These are phyloP conservation scores for Eptatretus atami DNA, from an alignment of 2,797 vertebrate species.

Conservation along the genomic window DNA sequence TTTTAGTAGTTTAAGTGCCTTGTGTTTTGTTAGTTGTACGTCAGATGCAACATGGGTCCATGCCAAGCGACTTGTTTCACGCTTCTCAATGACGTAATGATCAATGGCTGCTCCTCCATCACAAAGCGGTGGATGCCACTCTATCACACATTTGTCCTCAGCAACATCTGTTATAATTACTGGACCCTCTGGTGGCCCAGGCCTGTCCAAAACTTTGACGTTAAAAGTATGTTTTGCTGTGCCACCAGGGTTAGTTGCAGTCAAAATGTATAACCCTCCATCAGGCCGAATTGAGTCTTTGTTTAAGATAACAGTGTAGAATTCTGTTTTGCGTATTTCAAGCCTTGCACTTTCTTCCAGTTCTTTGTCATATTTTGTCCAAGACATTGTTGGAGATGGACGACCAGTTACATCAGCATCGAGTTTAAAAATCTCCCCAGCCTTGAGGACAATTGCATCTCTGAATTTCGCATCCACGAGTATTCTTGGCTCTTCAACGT, in stretches of 20 bases:
- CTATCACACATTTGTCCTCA: slow-evolving; percentile 51
- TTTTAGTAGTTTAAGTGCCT: slow-evolving; percentile 68
- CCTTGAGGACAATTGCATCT: slow-evolving; percentile 46
- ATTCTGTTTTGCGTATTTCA: slow-evolving; percentile 49
- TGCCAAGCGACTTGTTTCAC: slow-evolving; percentile 75
- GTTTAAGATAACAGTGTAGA: slow-evolving; percentile 42
- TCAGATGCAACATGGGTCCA: slow-evolving; percentile 61
- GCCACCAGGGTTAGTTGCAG: slow-evolving; percentile 68
- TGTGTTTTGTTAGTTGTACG: slow-evolving; percentile 35
- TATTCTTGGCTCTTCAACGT: slow-evolving; percentile 63
- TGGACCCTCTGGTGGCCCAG: slow-evolving; percentile 61
- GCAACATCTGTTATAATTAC: slow-evolving; percentile 42
- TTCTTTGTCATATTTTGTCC: slow-evolving; percentile 81
- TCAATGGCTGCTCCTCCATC: slow-evolving; percentile 80
- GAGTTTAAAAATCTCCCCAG: slow-evolving; percentile 63
- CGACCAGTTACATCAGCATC: slow-evolving; percentile 79
- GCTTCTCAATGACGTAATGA: slow-evolving; percentile 66
- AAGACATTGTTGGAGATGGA: slow-evolving; percentile 54
- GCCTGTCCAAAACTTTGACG: slow-evolving; percentile 76
- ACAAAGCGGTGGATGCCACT: slow-evolving; percentile 53
- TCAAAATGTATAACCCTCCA: slow-evolving; percentile 58
- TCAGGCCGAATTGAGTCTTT: slow-evolving; percentile 68
- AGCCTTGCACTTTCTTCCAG: slow-evolving; percentile 58
- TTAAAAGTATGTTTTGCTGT: slow-evolving; percentile 84
- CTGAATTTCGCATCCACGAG: slow-evolving; percentile 74